Percentiles rank a stretch among this genome's conserved stretches.
phyloP scores from a whole-genome alignment of 2,888 invertebrate species.

The Sceliomorpha sp. region DNA sequence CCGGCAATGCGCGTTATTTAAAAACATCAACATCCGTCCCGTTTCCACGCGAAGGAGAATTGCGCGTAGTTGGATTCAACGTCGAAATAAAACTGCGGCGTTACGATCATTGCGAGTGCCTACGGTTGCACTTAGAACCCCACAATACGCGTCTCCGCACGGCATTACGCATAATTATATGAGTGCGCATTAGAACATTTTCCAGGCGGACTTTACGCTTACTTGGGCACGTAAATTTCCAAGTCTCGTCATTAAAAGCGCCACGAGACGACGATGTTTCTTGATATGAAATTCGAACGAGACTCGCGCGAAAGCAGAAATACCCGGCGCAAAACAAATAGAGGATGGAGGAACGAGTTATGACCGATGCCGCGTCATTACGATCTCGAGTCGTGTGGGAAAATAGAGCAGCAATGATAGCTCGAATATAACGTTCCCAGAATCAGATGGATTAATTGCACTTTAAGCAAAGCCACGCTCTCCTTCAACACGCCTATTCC shows the following conservation, averaged over 20 bases:
- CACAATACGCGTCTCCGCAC: slow-evolving; percentile 42
- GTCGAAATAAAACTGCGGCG: slow-evolving; percentile 30
- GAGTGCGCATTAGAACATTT: slow-evolving; percentile 27
- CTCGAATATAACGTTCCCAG: slow-evolving; percentile 24
- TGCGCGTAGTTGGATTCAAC: slow-evolving; percentile 34
- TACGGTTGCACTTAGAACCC: slow-evolving; percentile 19
- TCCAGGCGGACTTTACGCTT: slow-evolving; percentile 11
- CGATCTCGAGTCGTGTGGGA: slow-evolving; percentile 26
- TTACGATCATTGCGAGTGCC: slow-evolving; percentile 23
- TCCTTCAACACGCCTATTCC: slow-evolving; percentile 15
- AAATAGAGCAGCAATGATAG: slow-evolving; percentile 40
- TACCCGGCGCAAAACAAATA: slow-evolving; percentile 16
- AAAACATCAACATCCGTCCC: not conserved
- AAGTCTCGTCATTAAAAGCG: slow-evolving; percentile 28
- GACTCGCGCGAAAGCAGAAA: slow-evolving; percentile 13
- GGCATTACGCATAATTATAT: slow-evolving; percentile 42
- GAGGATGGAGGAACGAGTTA: slow-evolving; percentile 18
- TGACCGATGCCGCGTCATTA: slow-evolving; percentile 26
- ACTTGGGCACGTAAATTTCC: slow-evolving; percentile 26
- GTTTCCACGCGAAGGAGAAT: slow-evolving; percentile 15
- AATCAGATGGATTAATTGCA: slow-evolving; percentile 44
- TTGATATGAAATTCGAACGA: slow-evolving; percentile 31
- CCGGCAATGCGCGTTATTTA: too few species aligned
- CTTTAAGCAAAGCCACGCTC: slow-evolving; percentile 16
- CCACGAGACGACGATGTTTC: slow-evolving; percentile 15